Base-by-base conservation (phyloP, 2,888 invertebrate genomes). In the Bhutanitis thaidina region DNA sequence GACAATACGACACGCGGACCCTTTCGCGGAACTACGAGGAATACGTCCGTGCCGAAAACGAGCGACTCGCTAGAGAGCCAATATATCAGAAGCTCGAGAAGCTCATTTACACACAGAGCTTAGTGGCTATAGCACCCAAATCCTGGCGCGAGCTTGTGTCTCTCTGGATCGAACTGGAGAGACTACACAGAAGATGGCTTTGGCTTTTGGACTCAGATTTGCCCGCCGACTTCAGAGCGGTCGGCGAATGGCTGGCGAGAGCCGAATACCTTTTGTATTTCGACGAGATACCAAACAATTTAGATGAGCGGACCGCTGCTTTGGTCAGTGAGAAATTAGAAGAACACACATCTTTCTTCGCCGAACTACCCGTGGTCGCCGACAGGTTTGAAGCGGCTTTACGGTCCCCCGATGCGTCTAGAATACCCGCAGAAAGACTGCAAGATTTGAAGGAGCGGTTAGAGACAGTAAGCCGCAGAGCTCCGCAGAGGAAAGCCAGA, bases 341-440 rank as follows among this genome's bases (percentile, higher is more conserved):
- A 73, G 96, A 97, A 72, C 97, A 97, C 71, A 96, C 95, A 78
- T 91, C 93, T 56, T 98, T 97, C 90, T 98, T 98, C 81, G 93
- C 94, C 52, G 95, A 96, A 62, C 85, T 97, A 58, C 95, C 96
- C 10, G 91, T 92, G 35, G 92, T 96, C 57, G 89, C 93, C 62
- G 93, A 94, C 52, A 93, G 94, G 77, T 97, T 98, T 71, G 92
- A 94, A 60, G 92, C 93, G 58, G 94, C 94, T 38, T 92, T 93
- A 67, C 90, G 91, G 55, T 92, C 94, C 29, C 91, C 94, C 0
- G 85, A 93, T 57, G 93, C 93, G 15, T 88, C 91, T 52, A 92
- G 94, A 74, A 92, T 97, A 61, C 94, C 95, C 15, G 89, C 93
- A 10, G 94, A 95, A 67, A 96, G 98, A 75, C 80, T 98, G 57